A percentile compares a stretch with the other conserved stretches of the same genome.
phyloP scores from a whole-genome alignment of 2,113 vertebrate genomes.

The Brachyhypopomus occidentalis region DNA sequence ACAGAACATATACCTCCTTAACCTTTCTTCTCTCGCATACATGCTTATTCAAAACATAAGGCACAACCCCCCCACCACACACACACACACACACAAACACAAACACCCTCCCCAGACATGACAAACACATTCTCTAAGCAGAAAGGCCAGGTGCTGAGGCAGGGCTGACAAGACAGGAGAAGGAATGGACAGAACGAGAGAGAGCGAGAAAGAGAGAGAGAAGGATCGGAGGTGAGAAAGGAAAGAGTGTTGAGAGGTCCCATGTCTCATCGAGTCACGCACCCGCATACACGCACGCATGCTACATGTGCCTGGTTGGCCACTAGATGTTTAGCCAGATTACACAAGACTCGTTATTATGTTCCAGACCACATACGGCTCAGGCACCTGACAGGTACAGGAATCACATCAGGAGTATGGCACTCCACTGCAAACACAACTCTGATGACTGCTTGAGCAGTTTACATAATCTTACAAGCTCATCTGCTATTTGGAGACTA shows the following conservation, averaged over 20 bases:
- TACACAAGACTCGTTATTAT: slow-evolving; percentile 79
- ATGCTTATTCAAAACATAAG: slow-evolving; percentile 32
- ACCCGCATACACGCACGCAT: slow-evolving; percentile 17
- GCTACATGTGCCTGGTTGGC: slow-evolving; percentile 44
- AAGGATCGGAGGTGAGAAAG: slow-evolving; percentile 49
- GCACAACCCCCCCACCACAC: neutral
- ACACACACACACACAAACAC: slow-evolving; percentile 24
- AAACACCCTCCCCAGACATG: slow-evolving; percentile 32
- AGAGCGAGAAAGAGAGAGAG: slow-evolving; percentile 66
- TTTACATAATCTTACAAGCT: neutral
- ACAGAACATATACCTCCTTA: slow-evolving; percentile 26
- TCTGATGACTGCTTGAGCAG: slow-evolving; percentile 1
- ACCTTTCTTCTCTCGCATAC: slow-evolving; percentile 52
- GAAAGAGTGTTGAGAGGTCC: slow-evolving; percentile 20
- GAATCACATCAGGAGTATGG: slow-evolving; percentile 53
- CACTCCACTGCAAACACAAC: slow-evolving; percentile 13
- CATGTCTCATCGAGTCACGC: neutral
- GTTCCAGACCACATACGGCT: slow-evolving; percentile 64
- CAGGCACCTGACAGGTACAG: slow-evolving; percentile 73
- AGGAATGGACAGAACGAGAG: slow-evolving; percentile 57
- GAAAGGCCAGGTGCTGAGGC: slow-evolving; percentile 69
- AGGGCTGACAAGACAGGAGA: slow-evolving; percentile 43
- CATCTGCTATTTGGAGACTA: neutral
- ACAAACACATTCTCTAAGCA: slow-evolving; percentile 71
- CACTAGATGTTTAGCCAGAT: slow-evolving; percentile 72